Evolutionary conservation across 2,797 vertebrate species (phyloP).

Genomic region (Xenops minutus): DNA sequence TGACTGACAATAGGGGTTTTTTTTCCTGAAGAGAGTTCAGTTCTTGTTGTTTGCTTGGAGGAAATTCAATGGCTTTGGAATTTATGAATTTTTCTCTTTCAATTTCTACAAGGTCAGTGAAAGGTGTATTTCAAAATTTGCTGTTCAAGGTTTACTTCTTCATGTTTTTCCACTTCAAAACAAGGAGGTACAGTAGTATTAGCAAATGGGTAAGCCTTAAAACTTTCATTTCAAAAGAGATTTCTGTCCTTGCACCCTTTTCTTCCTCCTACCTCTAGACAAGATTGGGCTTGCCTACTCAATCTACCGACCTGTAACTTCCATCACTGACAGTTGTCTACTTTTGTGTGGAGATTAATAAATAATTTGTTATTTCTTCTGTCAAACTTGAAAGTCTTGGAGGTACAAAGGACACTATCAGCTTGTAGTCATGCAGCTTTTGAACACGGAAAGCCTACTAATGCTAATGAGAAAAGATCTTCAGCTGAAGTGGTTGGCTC

Average conservation of each 20-base stretch:
- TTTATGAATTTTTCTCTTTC: not conserved
- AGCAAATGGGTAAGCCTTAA: not conserved
- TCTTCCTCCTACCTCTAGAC: not conserved
- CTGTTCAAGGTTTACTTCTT: not conserved
- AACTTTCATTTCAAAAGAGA: not conserved
- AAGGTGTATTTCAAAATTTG: not conserved
- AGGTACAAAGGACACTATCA: not conserved
- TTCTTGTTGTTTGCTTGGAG: not conserved
- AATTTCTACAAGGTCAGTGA: not conserved
- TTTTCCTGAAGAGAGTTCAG: not conserved
- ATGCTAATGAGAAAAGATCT: not conserved
- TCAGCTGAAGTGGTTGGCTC: not conserved
- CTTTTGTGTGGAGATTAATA: not conserved
- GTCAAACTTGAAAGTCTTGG: not conserved
- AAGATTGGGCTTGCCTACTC: not conserved
- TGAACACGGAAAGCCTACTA: not conserved
- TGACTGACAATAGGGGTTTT: not conserved
- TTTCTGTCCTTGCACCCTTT: not conserved
- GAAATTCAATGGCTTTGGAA: not conserved
- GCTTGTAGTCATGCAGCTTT: not conserved
- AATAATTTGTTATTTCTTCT: not conserved
- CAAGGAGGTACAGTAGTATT: not conserved
- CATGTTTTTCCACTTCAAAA: not conserved
- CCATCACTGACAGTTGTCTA: not conserved
- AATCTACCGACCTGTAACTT: not conserved